A percentile compares a stretch with the other conserved stretches of the same genome.
Evolutionary conservation across 1,140 invertebrate genomes (phyloP).

Genomic region (Maniola jurtina): DNA sequence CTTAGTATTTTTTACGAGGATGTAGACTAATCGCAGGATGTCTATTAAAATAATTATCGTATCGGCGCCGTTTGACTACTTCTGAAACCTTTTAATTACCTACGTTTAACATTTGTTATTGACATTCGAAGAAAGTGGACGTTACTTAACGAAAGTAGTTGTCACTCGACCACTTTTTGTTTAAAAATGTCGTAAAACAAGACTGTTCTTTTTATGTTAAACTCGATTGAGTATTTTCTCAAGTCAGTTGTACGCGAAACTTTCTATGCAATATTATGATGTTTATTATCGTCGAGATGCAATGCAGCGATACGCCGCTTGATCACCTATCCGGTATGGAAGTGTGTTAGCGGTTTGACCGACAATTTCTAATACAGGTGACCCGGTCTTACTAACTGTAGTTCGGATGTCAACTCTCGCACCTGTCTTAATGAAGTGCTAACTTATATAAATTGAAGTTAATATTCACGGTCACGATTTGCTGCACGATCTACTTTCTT

Average conservation of each 20-base stretch:
- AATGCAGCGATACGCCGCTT: conserved; percentile 28
- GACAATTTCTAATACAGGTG: conserved; percentile 58
- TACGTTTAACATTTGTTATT: conserved; percentile 12
- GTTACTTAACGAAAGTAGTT: background rate
- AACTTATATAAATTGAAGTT: conserved; percentile 65
- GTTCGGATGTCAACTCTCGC: conserved; percentile 62
- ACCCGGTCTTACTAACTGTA: conserved; percentile 74
- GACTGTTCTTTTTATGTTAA: background rate
- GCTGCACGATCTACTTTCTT: conserved; percentile 52
- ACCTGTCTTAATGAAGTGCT: conserved; percentile 63
- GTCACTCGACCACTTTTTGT: background rate
- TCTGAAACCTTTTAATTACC: conserved; percentile 22
- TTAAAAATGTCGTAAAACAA: conserved; percentile 4
- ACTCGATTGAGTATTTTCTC: background rate
- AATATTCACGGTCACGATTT: conserved; percentile 44
- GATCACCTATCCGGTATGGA: conserved; percentile 54
- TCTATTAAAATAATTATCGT: conserved; percentile 49
- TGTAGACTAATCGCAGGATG: conserved; percentile 63
- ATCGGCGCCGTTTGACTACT: conserved; percentile 31
- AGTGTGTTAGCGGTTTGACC: conserved; percentile 62
- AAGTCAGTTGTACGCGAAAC: conserved; percentile 1
- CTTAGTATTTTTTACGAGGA: conserved; percentile 57
- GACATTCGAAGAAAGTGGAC: background rate
- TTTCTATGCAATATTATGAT: conserved; percentile 34
- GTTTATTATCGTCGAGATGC: conserved; percentile 27